Evolutionary conservation across 2,797 vertebrate species (phyloP), one percentile per base, ranked within the genome.

Genomic region (Muscicapa comitata): DNA sequence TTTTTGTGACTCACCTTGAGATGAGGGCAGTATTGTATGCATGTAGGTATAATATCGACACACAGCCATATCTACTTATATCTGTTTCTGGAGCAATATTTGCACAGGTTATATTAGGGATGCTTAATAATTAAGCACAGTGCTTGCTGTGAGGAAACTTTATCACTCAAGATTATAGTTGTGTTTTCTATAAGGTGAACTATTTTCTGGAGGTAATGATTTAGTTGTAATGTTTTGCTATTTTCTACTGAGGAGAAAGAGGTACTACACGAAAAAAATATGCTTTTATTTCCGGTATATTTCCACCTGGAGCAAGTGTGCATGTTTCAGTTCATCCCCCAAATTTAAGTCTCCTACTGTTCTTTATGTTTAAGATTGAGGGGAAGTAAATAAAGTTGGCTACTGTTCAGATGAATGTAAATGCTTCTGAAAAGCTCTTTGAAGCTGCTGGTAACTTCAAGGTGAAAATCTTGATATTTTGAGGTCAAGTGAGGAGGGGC

Each of bases 41-140:
- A 4, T 58, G 5, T 40, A 21, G 38, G 11, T 37, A 7, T 61
- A 53, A 3, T 33, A 17, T 16, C 2, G 1, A 13, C 38, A 24
- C 10, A 17, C 14, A 13, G 2, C 20, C 2, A 6, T 15, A 13
- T 15, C 2, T 59, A 43, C 9, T 11, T 53, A 3, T 38, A 6
- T 4, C 9, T 35, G 9, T 78, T 81, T 71, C 72, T 68, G 33
- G 35, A 75, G 10, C 25, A 70, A 0, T 66, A 17, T 66, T 88
- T 68, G 26, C 23, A 43, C 18, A 29, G 43, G 31, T 63, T 62
- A 19, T 28, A 10, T 73, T 75, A 54, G 13, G 13, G 51, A 47
- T 40, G 51, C 29, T 70, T 81, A 81, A 40, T 37, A 61, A 45
- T 45, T 35, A 58, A 38, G 23, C 23, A 17, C 5, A 6, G 51